Evolutionary conservation across 1,140 invertebrate species (phyloP).

Genomic region (Aphaenogaster floridana): DNA sequence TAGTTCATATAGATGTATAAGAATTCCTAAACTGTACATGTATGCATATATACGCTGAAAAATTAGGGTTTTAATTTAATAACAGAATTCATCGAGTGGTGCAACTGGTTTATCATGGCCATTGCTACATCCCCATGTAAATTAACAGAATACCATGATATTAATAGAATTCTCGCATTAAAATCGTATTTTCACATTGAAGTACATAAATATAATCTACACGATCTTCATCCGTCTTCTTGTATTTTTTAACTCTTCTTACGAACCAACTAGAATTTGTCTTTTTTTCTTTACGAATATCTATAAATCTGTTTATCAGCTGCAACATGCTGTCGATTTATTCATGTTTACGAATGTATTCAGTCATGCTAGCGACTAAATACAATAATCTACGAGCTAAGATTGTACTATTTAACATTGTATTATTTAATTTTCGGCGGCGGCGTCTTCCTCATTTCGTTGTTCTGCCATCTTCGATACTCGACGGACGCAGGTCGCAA

Average conservation of each 20-base stretch:
- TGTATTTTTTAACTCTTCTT: neutral
- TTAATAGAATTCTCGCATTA: neutral
- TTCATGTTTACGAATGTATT: neutral
- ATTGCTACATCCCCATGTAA: neutral
- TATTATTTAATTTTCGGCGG: neutral
- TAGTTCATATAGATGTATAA: neutral
- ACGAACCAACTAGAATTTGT: neutral
- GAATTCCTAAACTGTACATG: neutral
- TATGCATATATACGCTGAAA: neutral
- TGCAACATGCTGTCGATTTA: neutral
- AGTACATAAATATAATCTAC: neutral
- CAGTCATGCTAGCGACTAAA: neutral
- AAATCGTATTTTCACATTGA: neutral
- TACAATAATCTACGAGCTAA: neutral
- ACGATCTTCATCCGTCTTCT: neutral
- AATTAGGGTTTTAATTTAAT: slow-evolving; percentile 7
- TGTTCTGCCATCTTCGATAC: neutral
- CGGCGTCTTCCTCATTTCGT: neutral
- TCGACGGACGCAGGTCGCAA: neutral
- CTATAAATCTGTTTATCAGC: neutral
- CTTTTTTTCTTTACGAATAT: neutral
- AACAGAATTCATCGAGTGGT: neutral
- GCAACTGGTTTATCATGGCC: neutral
- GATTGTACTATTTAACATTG: neutral
- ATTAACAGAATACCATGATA: slow-evolving; percentile 2